Evolutionary conservation across 2,888 invertebrate genomes (phyloP), one percentile per base, ranked within the genome.

Genomic region (Trichogramma dendrolimi): DNA sequence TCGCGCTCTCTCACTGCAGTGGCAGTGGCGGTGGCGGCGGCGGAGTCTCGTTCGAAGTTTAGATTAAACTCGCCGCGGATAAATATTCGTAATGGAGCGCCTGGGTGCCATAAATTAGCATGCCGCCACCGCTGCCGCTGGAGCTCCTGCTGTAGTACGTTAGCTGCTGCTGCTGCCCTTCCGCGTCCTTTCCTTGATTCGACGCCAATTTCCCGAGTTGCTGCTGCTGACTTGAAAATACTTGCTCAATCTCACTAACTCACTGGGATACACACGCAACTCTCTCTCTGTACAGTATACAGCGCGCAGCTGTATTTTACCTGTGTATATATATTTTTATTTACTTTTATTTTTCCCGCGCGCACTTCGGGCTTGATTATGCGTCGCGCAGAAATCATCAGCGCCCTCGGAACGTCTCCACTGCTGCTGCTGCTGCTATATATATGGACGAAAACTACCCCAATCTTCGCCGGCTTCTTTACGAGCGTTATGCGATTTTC

Each of bases 71-170:
- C 77, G 74, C 76, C 75, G 71, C 73, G 79, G 77, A 79, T 79
- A 79, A 79, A 79, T 79, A 79, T 79, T 79, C 79, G 78, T 78
- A 79, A 79, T 79, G 76, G 79, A 79, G 75, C 79, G 74, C 79
- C 76, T 70, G 79, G 79, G 79, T 79, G 76, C 76, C 71, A 78
- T 79, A 79, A 79, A 79, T 79, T 79, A 78, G 77, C 74, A 78
- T 79, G 77, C 27, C 27, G 27, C 27, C 27, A 27, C 27, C 27
- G 27, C 27, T 27, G 27, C 27, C 27, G 27, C 27, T 27, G 27
- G 27, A 27, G 27, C 27, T 27, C 27, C 27, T 27, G 27, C 27
- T 27, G 27, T 27, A 27, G 27, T 27, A 27, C 27, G 27, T 27
- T 27, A 27, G 27, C 27, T 27, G 27, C 27, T 27, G 27, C 27